A percentile compares a stretch with the other conserved stretches of the same genome.
Evolutionary conservation across 2,888 invertebrate species (phyloP).

Genomic region (Polyommatus iphigenia): DNA sequence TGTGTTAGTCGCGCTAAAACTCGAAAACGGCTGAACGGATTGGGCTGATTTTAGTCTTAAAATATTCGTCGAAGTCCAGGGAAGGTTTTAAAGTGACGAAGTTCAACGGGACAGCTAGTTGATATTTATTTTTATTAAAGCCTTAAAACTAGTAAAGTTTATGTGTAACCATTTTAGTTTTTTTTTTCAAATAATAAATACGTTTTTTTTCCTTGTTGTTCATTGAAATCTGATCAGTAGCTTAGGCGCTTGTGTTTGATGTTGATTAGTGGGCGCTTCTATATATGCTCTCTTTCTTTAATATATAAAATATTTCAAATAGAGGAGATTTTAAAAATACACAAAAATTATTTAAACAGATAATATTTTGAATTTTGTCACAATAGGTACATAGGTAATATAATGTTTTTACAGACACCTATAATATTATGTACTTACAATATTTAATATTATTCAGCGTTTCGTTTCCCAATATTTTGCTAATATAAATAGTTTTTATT

Average conservation of each 20-base stretch:
- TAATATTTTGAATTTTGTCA: background rate
- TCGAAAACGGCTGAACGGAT: no score
- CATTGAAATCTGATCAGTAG: background rate
- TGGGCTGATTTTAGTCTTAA: no score
- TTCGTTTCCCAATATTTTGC: slow-evolving; percentile 72
- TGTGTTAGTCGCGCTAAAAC: no score
- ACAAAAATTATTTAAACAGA: background rate
- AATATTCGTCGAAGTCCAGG: no score
- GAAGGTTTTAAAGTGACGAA: no score
- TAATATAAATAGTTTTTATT: slow-evolving; percentile 42
- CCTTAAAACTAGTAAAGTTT: background rate
- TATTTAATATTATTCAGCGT: slow-evolving; percentile 58
- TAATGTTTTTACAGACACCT: background rate
- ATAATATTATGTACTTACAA: slow-evolving; percentile 18
- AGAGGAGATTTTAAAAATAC: background rate
- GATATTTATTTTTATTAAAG: background rate
- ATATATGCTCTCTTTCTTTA: background rate
- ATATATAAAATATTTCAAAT: no score
- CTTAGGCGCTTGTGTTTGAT: background rate
- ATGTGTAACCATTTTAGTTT: no score
- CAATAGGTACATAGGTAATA: background rate
- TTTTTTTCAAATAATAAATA: background rate
- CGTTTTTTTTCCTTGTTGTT: background rate
- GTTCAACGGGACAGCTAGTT: no score
- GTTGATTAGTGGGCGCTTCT: background rate